Evolutionary conservation across 2,797 vertebrate genomes (phyloP), one percentile per base, ranked within the genome.

Genomic region (Lates japonicus): DNA sequence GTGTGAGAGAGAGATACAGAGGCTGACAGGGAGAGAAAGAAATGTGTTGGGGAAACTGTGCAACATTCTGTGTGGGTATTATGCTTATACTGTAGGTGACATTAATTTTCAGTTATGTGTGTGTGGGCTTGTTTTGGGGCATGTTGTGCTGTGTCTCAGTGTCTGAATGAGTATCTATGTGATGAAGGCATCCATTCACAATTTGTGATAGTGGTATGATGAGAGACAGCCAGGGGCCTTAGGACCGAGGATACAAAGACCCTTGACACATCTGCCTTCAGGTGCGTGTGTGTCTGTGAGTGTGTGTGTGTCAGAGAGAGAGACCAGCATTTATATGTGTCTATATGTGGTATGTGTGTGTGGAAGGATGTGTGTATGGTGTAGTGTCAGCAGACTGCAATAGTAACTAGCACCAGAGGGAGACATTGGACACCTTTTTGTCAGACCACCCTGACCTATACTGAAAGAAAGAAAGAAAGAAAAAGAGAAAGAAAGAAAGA

Each of bases 391-490:
- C 73, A 84, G 71, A 78, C 88, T 88, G 81, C 90, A 86, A 78
- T 87, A 84, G 84, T 93, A 94, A 95, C 90, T 85, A 93, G 92
- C 90, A 91, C 92, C 92, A 88, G 84, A 87, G 94, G 89, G 93
- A 95, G 85, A 90, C 70, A 82, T 79, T 83, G 86, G 92, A 77
- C 77, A 87, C 62, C 73, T 81, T 81, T 81, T 74, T 70, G 76
- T 80, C 71, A 76, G 59, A 51, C 71, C 48, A 62, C 78, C 31
- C 48, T 83, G 73, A 81, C 84, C 31, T 42, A 64, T 7, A 71
- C 20, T 19, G 33, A 63, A 17, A 62, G 64, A 73, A 60, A 46
- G 35, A 66, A 14, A 33, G n/a, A 63, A n/a, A 59, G 59, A 70
- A 66, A 60, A 39, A 68, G 61, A 72, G 64, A 74, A 14, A 39